Evolutionary conservation across 2,888 invertebrate genomes (phyloP), one percentile per base, ranked within the genome.

Genomic region (Noctua janthe): DNA sequence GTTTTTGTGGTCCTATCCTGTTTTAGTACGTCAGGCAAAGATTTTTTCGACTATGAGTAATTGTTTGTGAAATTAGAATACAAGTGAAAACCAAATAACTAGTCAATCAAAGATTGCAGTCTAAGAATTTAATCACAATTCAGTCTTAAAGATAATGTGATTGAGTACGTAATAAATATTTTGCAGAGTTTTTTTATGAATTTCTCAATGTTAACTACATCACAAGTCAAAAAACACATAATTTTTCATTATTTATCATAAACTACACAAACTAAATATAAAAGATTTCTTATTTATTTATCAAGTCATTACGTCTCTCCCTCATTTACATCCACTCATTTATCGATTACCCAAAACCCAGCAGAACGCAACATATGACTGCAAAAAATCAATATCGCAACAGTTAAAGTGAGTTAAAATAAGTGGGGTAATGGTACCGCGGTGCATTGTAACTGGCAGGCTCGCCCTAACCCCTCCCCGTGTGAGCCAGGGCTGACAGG

Each of bases 381-480:
- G 92, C 86, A 91, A 95, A 95, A 95, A 96, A 96, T 96, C 96
- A 93, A 96, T 96, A 96, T 91, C 89, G 92, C 92, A 92, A 94
- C 95, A 94, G 95, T 95, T 94, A 92, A 92, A 92, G 91, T 90
- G 91, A 92, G 94, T 95, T 93, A 91, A 93, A 94, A 94, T 95
- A 96, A 96, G 94, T 96, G 94, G 96, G 96, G 96, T 96, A 96
- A 95, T 95, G 88, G 94, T 91, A 92, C 92, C 87, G 90, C 91
- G 92, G 90, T 95, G 95, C 95, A 95, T 93, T 94, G 94, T 92
- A 91, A 91, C 91, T 90, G 90, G 90, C 90, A 89, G 85, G 85
- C 90, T 88, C 85, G 88, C 90, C 92, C 92, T 90, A 89, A 91
- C 91, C 91, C 91, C 90, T 83, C 84, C 81, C 56, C 82, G 81